Base-by-base conservation (phyloP, 2,888 invertebrate genomes). In the Drosophila cognata region DNA sequence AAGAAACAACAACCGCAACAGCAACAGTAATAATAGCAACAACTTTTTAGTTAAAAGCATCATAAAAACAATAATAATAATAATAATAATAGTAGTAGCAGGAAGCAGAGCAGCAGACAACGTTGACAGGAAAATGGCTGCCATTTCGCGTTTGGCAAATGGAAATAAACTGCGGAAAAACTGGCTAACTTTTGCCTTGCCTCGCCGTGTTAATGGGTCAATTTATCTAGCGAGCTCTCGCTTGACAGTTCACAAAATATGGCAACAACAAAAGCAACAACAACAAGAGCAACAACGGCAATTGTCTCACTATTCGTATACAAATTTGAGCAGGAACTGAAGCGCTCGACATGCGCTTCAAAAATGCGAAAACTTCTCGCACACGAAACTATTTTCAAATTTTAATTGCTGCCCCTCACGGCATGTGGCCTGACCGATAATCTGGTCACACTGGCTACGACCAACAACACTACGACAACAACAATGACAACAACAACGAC, bases 131-230 rank as follows among this genome's bases (percentile, higher is more conserved):
- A 64, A 46, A 46, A 55, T 60, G 61, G 75, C 63, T 53, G 69
- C 68, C 79, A 79, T 79, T 79, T 77, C 76, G 72, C 73, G 79
- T 74, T 71, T 67, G 69, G 58, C 75, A 79, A 80, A 70, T 74
- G 67, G 66, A 77, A 74, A 82, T 76, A 76, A 77, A 82, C 55
- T 66, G 69, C 61, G 52, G 61, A 61, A 74, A 56, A 74, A 56
- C 38, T 69, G 57, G 62, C 58, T 59, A 70, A 81, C 75, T 86
- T 85, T 74, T 88, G 53, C 61, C 59, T 71, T 88, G 51, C 61
- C 60, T 59, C 61, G 48, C 74, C 61, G 69, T 84, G 85, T 81
- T 88, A 87, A 87, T 87, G 87, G 85, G 79, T 85, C 88, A 87
- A 89, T 87, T 89, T 87, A 88, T 88, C 66, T 81, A 71, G 58